Conservation (phyloP, 2,797 vertebrate species). For the Silurus aristotelis region DNA sequence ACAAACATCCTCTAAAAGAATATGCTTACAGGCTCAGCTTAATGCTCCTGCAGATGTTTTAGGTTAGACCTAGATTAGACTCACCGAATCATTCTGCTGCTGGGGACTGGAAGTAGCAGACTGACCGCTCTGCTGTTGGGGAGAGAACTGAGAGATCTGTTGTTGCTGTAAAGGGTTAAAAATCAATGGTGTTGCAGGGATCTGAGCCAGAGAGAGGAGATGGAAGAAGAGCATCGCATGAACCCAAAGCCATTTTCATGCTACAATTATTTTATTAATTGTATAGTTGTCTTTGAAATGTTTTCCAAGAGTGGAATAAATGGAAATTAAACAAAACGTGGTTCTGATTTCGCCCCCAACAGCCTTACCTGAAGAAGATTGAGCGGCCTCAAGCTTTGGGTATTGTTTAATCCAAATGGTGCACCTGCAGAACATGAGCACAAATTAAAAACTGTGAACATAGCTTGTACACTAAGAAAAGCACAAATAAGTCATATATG, state of each 20-base stretch:
- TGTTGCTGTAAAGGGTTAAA: slow-evolving; percentile 89
- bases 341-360: not conserved
- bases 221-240: slow-evolving; percentile 5
- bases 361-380: slow-evolving; percentile 92
- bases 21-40: not conserved
- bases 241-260: not conserved
- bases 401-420: slow-evolving; percentile 90
- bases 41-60: not conserved
- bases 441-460: not conserved
- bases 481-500: not conserved
- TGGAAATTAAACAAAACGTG: not conserved
- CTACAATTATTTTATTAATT: not conserved
- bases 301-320: not conserved
- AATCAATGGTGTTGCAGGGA: slow-evolving; percentile 84
- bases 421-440: slow-evolving; percentile 70
- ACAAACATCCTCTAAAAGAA: too few species aligned
- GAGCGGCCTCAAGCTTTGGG: slow-evolving; percentile 86
- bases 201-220: slow-evolving; percentile 63
- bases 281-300: not conserved
- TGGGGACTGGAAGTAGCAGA: slow-evolving; percentile 81
- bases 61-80: slow-evolving; percentile 30
- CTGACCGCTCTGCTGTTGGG: slow-evolving; percentile 79
- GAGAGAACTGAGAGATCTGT: slow-evolving; percentile 84
- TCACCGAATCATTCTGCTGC: slow-evolving; percentile 83
- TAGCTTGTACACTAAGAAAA: not conserved